These are phyloP conservation scores for Gasterosteus aculeatus DNA, from an alignment of 2,113 vertebrate species.

Conservation along the genomic window DNA sequence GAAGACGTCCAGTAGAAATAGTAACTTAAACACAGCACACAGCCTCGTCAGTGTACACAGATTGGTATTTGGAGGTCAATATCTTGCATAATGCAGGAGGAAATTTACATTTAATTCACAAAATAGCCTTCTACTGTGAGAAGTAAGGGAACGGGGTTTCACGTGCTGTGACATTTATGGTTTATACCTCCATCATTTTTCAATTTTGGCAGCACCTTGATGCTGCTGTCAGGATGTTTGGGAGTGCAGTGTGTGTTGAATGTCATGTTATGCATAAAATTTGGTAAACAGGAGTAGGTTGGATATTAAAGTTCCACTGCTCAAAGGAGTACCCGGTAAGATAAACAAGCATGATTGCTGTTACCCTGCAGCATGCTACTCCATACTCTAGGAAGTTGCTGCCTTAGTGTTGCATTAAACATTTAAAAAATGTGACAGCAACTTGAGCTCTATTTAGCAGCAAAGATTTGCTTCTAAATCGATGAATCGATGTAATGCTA, in stretches of 20 bases:
- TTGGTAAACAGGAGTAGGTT: conserved; percentile 40
- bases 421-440: background rate
- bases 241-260: conserved; percentile 44
- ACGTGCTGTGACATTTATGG: conserved; percentile 58
- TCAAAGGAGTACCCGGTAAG: conserved; percentile 7
- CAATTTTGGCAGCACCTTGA: conserved; percentile 55
- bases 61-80: conserved; percentile 43
- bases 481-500: background rate
- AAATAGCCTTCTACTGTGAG: conserved; percentile 30
- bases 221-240: conserved; percentile 49
- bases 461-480: background rate
- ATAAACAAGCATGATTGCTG: conserved; percentile 32
- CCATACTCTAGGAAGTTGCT: background rate
- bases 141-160: conserved; percentile 35
- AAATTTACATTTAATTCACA: conserved; percentile 48
- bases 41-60: conserved; percentile 2
- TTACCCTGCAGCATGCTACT: conserved; percentile 4
- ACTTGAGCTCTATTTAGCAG: background rate
- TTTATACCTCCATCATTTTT: conserved; percentile 49
- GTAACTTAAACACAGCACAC: conserved; percentile 10
- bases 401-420: background rate
- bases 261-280: conserved; percentile 57
- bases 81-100: conserved; percentile 34
- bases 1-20: background rate
- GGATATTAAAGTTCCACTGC: conserved; percentile 28